Conservation (phyloP, 2,797 vertebrate genomes). For the Bradypodion pumilum region DNA sequence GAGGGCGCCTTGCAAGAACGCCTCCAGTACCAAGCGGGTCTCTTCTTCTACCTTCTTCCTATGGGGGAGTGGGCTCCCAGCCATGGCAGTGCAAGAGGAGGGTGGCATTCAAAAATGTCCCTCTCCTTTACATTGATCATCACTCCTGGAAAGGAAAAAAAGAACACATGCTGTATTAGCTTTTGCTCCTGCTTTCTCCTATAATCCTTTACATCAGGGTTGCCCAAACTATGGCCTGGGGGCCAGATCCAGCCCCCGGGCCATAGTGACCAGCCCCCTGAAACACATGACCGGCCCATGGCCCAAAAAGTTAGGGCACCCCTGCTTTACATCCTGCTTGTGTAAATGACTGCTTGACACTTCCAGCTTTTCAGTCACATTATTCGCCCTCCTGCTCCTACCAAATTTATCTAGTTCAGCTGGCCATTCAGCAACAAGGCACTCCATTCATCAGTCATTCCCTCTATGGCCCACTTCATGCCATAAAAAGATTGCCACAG, state of each 20-base stretch:
- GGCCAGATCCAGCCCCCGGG: too few species aligned
- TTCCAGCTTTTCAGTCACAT: background rate
- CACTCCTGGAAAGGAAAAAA: background rate
- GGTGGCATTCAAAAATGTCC: background rate
- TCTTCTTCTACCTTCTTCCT: slow-evolving; percentile 76
- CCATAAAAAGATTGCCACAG: background rate
- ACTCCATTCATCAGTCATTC: background rate
- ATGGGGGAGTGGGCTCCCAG: slow-evolving; percentile 25
- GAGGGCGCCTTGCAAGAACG: slow-evolving; percentile 78
- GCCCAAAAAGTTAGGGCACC: too few species aligned
- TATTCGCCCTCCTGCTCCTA: background rate
- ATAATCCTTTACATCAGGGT: background rate
- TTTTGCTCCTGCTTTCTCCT: slow-evolving; percentile 11
- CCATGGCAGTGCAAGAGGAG: slow-evolving; percentile 41
- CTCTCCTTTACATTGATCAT: background rate
- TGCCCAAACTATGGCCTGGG: too few species aligned
- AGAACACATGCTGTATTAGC: background rate
- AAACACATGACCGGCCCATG: too few species aligned
- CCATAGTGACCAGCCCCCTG: too few species aligned
- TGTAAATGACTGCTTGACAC: slow-evolving; percentile 43
- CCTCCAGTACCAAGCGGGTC: slow-evolving; percentile 80
- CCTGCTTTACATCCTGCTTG: too few species aligned
- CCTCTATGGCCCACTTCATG: background rate
- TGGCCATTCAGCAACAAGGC: background rate
- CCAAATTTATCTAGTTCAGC: background rate